Conservation (phyloP, 1,140 invertebrate genomes). For the Goniozus legneri region DNA sequence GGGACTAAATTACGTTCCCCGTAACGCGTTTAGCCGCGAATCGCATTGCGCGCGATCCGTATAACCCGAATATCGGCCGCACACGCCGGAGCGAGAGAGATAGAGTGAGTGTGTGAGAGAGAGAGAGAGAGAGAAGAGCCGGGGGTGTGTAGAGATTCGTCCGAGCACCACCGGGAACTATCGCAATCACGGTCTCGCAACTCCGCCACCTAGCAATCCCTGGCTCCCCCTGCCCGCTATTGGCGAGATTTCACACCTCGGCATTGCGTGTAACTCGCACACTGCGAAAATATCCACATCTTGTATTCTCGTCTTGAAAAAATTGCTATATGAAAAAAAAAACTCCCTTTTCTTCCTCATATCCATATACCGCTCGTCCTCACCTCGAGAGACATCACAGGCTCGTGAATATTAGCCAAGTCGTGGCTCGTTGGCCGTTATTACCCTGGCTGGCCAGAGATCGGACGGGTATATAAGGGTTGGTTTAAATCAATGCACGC, state of each 20-base stretch:
- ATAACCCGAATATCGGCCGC: slow-evolving; percentile 45
- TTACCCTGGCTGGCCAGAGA: slow-evolving; percentile 15
- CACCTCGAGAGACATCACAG: too few relatives aligned
- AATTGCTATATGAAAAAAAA: too few relatives aligned
- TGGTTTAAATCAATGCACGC: slow-evolving; percentile 37
- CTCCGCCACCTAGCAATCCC: too few relatives aligned
- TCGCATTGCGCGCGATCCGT: slow-evolving; percentile 48
- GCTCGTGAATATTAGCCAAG: too few relatives aligned
- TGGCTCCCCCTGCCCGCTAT: background rate
- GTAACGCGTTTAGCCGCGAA: slow-evolving; percentile 51
- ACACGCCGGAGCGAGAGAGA: slow-evolving; percentile 9
- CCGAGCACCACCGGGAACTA: too few relatives aligned
- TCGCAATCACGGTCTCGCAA: too few relatives aligned
- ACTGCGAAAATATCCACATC: too few relatives aligned
- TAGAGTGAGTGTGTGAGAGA: background rate
- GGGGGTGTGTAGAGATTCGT: too few relatives aligned
- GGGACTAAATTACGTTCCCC: slow-evolving; percentile 48
- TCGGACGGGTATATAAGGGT: slow-evolving; percentile 21
- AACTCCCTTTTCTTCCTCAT: too few relatives aligned
- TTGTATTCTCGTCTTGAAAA: too few relatives aligned
- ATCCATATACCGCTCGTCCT: too few relatives aligned
- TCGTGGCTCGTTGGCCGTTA: slow-evolving; percentile 6
- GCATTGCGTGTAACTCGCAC: too few relatives aligned
- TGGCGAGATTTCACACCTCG: slow-evolving; percentile 1
- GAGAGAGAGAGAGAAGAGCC: background rate